Conservation (phyloP, 64 coral and sea anemone species). For the Platygyra sinensis region DNA sequence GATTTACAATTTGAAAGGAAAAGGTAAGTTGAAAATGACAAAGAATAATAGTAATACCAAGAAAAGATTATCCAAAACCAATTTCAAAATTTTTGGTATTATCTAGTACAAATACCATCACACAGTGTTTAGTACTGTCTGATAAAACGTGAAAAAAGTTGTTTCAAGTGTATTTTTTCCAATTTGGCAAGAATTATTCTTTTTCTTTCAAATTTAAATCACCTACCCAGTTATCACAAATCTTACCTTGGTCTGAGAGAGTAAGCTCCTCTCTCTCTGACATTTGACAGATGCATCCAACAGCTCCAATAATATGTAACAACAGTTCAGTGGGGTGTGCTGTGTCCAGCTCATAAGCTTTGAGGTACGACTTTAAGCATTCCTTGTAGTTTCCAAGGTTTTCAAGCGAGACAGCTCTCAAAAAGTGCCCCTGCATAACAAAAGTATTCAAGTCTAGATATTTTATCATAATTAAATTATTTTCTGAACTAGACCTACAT, state of each 20-base stretch:
- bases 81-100: too few relatives aligned
- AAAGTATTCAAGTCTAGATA: neutral
- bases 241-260: constrained; percentile 43
- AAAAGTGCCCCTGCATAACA: constrained; percentile 63
- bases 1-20: too few relatives aligned
- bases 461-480: too few relatives aligned
- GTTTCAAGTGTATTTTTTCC: too few relatives aligned
- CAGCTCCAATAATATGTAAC: constrained; percentile 50
- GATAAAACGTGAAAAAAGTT: too few relatives aligned
- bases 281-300: constrained; percentile 61
- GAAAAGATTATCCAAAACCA: too few relatives aligned
- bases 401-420: constrained; percentile 74
- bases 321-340: constrained; percentile 49
- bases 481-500: neutral
- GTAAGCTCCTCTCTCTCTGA: constrained; percentile 51
- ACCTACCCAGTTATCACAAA: neutral
- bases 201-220: too few relatives aligned
- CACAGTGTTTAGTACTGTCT: too few relatives aligned
- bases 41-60: too few relatives aligned
- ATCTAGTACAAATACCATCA: too few relatives aligned
- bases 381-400: constrained; percentile 71
- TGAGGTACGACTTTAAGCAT: constrained; percentile 63
- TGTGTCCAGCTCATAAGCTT: constrained; percentile 77
- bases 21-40: too few relatives aligned
- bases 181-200: too few relatives aligned